Base-by-base conservation (phyloP, 1,140 invertebrate genomes). In the Steinernema feltiae region DNA sequence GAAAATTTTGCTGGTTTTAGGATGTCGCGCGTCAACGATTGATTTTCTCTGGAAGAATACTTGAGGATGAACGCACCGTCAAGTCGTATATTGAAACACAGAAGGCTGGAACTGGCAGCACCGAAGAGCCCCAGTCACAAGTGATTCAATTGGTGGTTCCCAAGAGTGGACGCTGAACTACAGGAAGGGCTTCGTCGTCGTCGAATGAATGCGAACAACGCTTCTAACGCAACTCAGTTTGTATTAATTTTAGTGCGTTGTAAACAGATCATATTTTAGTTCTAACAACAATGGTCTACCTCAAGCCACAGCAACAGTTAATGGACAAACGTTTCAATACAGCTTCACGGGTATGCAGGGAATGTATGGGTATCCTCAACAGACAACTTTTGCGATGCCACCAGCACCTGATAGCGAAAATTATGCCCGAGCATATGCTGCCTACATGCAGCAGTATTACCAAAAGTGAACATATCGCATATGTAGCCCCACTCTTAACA, bases 91-190 rank as follows among this genome's bases (percentile, higher is more conserved):
- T 48, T 30, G 70, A n/a, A 17, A 35, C 31, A 3, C 72, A 48
- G 46, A 70, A 77, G 73, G 72, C 72, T 76, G 80, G 48, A 79
- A 72, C 17, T 79, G 71, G 30, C 31, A 30, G n/a, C n/a, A n/a
- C 31, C 63, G 63, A 48, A 30, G 24, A 21, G 31, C 76, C 27
- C 46, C 35, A 63, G 24, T 63, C 53, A 3, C 53, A 63, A 27
- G 53, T 63, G 53, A 63, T 63, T 21, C 53, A 63, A 3, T 27
- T 63, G 53, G 53, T 63, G n/a, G n/a, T 63, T n/a, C n/a, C n/a
- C 53, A 7, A 3, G 2, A 3, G 53, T 21, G 53, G 15, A 63
- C 24, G 53, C 12, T 3, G 53, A 63, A 27, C 53, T 63, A 12
- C 7, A 63, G 7, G 53, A 63, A 21, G 53, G 53, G 24, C 53